Percentiles rank a stretch among this genome's conserved stretches.
Evolutionary conservation across 2,113 vertebrate species (phyloP).

Genomic region (Dipodomys stephensi): DNA sequence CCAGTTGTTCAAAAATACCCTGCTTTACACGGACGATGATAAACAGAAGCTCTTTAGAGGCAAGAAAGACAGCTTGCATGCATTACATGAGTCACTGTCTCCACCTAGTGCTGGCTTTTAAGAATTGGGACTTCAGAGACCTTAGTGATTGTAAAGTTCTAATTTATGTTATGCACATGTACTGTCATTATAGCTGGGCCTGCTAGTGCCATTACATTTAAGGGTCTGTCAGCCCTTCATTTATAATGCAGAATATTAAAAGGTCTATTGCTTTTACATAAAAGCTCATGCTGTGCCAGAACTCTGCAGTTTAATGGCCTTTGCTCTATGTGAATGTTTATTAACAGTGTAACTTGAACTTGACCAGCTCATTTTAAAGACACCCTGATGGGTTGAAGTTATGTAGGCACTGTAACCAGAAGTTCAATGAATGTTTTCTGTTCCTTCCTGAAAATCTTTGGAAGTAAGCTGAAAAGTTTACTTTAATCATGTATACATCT

Average conservation of each 20-base stretch:
- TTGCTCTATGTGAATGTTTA: slow-evolving; percentile 68
- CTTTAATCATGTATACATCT: neutral
- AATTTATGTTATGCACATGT: neutral
- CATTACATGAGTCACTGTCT: slow-evolving; percentile 84
- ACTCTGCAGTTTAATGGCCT: slow-evolving; percentile 58
- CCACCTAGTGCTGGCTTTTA: slow-evolving; percentile 88
- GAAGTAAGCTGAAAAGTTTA: neutral
- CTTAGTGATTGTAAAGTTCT: neutral
- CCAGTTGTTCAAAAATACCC: neutral
- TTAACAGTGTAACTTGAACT: slow-evolving; percentile 72
- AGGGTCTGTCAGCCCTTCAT: slow-evolving; percentile 64
- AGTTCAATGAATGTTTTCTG: neutral
- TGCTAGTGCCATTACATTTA: slow-evolving; percentile 60
- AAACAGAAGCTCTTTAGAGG: neutral
- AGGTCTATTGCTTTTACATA: slow-evolving; percentile 64
- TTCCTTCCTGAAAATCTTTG: neutral
- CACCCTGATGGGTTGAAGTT: slow-evolving; percentile 7
- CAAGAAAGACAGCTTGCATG: neutral
- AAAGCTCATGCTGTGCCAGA: slow-evolving; percentile 64
- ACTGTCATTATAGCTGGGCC: slow-evolving; percentile 40
- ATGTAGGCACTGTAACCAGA: neutral
- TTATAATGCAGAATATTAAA: slow-evolving; percentile 67
- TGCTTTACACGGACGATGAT: slow-evolving; percentile 21
- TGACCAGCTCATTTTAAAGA: slow-evolving; percentile 69
- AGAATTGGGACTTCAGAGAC: slow-evolving; percentile 57